A percentile compares a stretch with the other conserved stretches of the same genome.
These are phyloP conservation scores for Engraulis encrasicolus DNA, from an alignment of 2,113 vertebrate species.

Conservation along the genomic window DNA sequence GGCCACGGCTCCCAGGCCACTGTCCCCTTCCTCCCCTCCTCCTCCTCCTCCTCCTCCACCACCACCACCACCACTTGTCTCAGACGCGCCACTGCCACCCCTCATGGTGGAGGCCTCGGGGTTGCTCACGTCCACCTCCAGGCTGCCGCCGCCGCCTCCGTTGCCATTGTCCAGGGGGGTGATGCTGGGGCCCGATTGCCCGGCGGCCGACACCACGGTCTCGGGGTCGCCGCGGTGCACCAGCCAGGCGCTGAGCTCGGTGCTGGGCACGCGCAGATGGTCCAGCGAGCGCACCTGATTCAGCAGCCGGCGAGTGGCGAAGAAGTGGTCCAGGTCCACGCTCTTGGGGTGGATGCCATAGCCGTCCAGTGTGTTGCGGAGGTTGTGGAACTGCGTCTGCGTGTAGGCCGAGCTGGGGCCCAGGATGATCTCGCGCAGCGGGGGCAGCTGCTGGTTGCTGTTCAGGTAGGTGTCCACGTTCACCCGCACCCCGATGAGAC, in stretches of 20 bases:
- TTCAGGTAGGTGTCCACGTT: slow-evolving; percentile 97
- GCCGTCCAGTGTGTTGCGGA: slow-evolving; percentile 93
- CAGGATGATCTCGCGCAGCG: slow-evolving; percentile 96
- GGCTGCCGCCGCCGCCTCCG: no score
- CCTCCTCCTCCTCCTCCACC: slow-evolving; percentile 80
- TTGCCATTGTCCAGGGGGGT: slow-evolving; percentile 87
- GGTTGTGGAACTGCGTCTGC: slow-evolving; percentile 98
- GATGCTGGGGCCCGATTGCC: slow-evolving; percentile 81
- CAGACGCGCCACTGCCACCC: slow-evolving; percentile 80
- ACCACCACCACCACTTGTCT: slow-evolving; percentile 85
- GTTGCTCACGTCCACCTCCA: slow-evolving; percentile 85
- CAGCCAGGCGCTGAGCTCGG: slow-evolving; percentile 92
- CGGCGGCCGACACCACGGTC: slow-evolving; percentile 83
- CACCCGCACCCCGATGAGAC: slow-evolving; percentile 94
- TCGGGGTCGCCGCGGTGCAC: slow-evolving; percentile 95
- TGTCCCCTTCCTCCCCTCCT: slow-evolving; percentile 80
- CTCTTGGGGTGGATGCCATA: slow-evolving; percentile 98
- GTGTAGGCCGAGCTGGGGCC: slow-evolving; percentile 98
- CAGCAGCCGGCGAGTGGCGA: slow-evolving; percentile 87
- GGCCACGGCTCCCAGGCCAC: slow-evolving; percentile 91
- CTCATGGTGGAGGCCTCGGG: slow-evolving; percentile 85
- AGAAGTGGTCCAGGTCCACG: slow-evolving; percentile 94
- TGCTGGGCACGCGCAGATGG: slow-evolving; percentile 89
- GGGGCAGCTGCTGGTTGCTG: slow-evolving; percentile 92
- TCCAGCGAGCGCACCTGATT: slow-evolving; percentile 94